A percentile compares a stretch with the other conserved stretches of the same genome.
These are phyloP conservation scores for Erythrolamprus reginae DNA, from an alignment of 2,113 vertebrate genomes.

Conservation along the genomic window DNA sequence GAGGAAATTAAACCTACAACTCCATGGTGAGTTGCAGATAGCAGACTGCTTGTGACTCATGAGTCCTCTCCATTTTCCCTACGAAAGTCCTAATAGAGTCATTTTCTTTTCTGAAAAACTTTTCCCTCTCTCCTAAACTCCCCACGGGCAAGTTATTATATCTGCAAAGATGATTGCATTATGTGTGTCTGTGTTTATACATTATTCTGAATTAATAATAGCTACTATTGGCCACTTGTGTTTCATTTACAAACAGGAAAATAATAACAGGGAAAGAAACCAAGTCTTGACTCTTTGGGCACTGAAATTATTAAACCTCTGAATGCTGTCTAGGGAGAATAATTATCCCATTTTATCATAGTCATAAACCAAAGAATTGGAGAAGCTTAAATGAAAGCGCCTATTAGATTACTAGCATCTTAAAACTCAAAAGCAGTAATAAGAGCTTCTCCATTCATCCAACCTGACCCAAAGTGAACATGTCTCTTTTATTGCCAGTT, in stretches of 20 bases:
- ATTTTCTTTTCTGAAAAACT: not conserved
- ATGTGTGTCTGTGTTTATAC: not conserved
- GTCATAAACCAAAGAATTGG: not conserved
- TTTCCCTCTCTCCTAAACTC: not conserved
- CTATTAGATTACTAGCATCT: not conserved
- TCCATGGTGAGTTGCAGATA: not conserved
- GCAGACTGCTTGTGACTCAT: not conserved
- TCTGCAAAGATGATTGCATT: not conserved
- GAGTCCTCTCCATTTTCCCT: not conserved
- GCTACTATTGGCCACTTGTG: not conserved
- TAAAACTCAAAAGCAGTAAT: not conserved
- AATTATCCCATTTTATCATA: not conserved
- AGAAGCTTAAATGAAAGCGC: not conserved
- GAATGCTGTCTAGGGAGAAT: not conserved
- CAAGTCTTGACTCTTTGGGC: not conserved
- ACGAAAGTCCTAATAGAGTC: not conserved
- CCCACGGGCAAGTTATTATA: not conserved
- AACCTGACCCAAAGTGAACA: not conserved
- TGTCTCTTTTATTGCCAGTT: not conserved
- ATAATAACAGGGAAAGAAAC: not conserved
- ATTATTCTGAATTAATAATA: not conserved
- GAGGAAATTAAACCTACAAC: not conserved
- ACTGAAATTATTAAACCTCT: not conserved
- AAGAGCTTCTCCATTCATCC: not conserved
- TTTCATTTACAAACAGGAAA: not conserved